A percentile compares a stretch with the other conserved stretches of the same genome.
These are phyloP conservation scores for Aviceda subcristata DNA, from an alignment of 2,113 vertebrate genomes.

Conservation along the genomic window DNA sequence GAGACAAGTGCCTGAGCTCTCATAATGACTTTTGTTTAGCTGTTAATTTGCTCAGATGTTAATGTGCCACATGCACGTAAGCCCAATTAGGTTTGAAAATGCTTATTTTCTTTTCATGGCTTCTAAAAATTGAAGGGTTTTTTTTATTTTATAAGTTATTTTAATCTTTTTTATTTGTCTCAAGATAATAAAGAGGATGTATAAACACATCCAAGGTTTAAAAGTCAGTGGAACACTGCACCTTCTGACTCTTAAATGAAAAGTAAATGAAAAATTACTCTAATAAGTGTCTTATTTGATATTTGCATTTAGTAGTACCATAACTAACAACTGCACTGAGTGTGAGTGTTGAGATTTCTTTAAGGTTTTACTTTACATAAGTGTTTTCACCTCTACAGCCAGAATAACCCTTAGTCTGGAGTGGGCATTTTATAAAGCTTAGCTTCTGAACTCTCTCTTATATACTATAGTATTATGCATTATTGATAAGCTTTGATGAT, in stretches of 20 bases:
- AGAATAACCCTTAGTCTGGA: not conserved
- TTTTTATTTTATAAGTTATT: not conserved
- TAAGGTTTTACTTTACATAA: not conserved
- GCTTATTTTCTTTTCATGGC: conserved; percentile 8
- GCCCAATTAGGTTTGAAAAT: conserved; percentile 36
- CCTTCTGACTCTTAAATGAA: not conserved
- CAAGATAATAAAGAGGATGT: not conserved
- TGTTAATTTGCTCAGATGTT: conserved; percentile 69
- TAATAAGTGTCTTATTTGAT: not conserved
- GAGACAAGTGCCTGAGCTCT: conserved; percentile 65
- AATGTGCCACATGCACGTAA: conserved; percentile 61
- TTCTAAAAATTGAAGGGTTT: conserved; percentile 16
- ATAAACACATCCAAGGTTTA: not conserved
- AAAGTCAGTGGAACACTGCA: not conserved
- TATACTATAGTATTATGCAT: not conserved
- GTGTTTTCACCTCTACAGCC: not conserved
- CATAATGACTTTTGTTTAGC: conserved; percentile 72
- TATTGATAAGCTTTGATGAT: not conserved
- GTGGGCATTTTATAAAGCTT: not conserved
- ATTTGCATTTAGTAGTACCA: not conserved
- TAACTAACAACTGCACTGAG: not conserved
- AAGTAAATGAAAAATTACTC: not conserved
- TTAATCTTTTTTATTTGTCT: not conserved
- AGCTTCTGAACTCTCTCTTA: not conserved
- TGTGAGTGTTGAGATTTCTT: not conserved